These are phyloP conservation scores for Netelia melanura DNA, from an alignment of 2,888 invertebrate genomes.

Conservation along the genomic window DNA sequence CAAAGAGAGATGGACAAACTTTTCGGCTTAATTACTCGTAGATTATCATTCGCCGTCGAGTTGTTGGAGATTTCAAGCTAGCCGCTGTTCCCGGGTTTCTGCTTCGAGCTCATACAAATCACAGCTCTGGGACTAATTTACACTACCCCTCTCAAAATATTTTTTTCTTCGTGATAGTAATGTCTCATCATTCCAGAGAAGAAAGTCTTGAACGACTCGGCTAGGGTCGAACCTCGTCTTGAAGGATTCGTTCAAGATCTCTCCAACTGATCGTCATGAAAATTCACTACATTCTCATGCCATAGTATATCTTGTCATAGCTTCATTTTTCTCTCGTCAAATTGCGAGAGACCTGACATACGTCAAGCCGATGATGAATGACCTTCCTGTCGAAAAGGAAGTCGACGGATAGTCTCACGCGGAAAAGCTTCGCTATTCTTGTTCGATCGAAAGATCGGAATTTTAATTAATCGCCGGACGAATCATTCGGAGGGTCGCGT, in stretches of 20 bases:
- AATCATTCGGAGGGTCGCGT: conserved; percentile 71
- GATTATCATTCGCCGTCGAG: conserved; percentile 67
- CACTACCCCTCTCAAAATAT: background rate
- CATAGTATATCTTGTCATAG: conserved; percentile 12
- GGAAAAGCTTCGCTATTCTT: conserved; percentile 50
- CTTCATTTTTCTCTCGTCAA: conserved; percentile 41
- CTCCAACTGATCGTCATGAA: background rate
- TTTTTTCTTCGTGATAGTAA: background rate
- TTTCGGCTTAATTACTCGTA: conserved; percentile 69
- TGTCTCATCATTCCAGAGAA: background rate
- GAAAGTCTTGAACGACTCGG: background rate
- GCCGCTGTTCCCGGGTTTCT: background rate
- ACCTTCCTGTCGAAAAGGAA: conserved; percentile 19
- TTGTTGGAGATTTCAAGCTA: conserved; percentile 40
- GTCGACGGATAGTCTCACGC: conserved; percentile 13
- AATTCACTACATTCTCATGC: background rate
- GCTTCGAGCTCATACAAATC: background rate
- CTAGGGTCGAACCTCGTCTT: conserved; percentile 12
- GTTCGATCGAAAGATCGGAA: conserved; percentile 79
- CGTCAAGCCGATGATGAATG: conserved; percentile 53
- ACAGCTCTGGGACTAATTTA: background rate
- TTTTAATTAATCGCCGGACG: conserved; percentile 79
- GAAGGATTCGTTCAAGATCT: conserved; percentile 10
- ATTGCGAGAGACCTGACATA: conserved; percentile 30
- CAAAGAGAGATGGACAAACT: conserved; percentile 56